Evolutionary conservation across 1,140 invertebrate genomes (phyloP).

Genomic region (Trissolcus basalis): DNA sequence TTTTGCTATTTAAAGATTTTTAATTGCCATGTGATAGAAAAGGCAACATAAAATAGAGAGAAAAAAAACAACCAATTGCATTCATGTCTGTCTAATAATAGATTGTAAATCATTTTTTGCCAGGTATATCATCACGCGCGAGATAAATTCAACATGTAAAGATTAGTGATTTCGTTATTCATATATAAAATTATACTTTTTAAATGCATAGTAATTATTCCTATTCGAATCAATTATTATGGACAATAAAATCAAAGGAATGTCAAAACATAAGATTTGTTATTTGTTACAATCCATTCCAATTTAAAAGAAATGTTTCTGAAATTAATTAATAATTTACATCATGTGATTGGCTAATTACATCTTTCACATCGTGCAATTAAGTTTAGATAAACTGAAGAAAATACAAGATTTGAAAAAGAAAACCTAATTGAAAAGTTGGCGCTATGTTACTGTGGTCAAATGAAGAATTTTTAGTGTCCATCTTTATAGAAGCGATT

Average conservation of each 20-base stretch:
- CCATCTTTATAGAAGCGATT: too few relatives aligned
- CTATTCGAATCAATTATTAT: conserved; percentile 31
- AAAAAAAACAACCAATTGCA: conserved; percentile 34
- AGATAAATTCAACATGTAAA: conserved; percentile 29
- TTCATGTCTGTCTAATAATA: conserved; percentile 35
- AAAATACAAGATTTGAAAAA: too few relatives aligned
- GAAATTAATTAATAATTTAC: too few relatives aligned
- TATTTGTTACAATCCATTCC: too few relatives aligned
- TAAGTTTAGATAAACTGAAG: too few relatives aligned
- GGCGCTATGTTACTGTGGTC: too few relatives aligned
- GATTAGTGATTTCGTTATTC: conserved; percentile 30
- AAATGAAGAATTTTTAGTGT: too few relatives aligned
- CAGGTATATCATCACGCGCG: conserved; percentile 28
- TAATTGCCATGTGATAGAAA: conserved; percentile 18
- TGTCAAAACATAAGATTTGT: not conserved
- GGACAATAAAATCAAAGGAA: not conserved
- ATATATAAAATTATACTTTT: conserved; percentile 30
- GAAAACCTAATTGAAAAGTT: too few relatives aligned
- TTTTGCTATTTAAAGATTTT: conserved; percentile 15
- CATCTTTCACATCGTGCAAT: too few relatives aligned
- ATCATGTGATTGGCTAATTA: too few relatives aligned
- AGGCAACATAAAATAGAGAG: not conserved
- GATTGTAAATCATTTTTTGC: conserved; percentile 53
- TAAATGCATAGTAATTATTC: conserved; percentile 41
- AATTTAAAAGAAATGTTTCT: too few relatives aligned